Base-by-base conservation (phyloP, 2,888 invertebrate species). In the Ceramica pisi region DNA sequence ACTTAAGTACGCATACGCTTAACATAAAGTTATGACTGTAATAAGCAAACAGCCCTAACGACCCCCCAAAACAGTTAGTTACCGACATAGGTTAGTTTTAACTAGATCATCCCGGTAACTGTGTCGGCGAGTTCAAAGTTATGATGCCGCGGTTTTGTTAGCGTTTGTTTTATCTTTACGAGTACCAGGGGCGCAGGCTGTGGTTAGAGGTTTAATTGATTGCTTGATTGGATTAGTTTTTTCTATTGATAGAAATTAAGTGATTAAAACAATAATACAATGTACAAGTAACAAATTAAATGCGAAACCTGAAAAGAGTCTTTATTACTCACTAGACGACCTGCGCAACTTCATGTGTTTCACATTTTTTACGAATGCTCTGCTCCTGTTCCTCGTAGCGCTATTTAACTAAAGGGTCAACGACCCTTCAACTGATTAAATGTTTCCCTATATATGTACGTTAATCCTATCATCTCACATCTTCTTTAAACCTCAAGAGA, bases 1-100 rank as follows among this genome's bases (percentile, higher is more conserved):
- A 60, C 19, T 23, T 44, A 44, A 12, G 12, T n/a, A 38, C 7
- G 2, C 76, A 57, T 23, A 67, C 12, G 26, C 48, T 48, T 19
- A 55, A 77, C 77, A 55, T 44, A 55, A 69, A 69, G 69, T 77
- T 61, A 31, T 65, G n/a, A 23, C 41, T 1, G 10, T 67, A 48
- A 59, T 78, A 55, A 60, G 51, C 64, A 31, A 59, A 64, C 35
- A 56, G 51, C 60, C 46, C 62, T 67, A 83, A 80, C 80, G 56
- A 71, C 46, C 67, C 19, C 19, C 66, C 70, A 26, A 77, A 71
- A 78, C 74, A 86, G 88, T 87, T 87, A 67, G 84, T 90, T 89
- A 90, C 90, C 90, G 88, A 80, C 88, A 81, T 80, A 81, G 84
- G 87, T 85, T 85, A 85, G 89, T 88, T 89, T 85, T 84, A 87